A percentile compares a stretch with the other conserved stretches of the same genome.
phyloP scores from a whole-genome alignment of 1,140 invertebrate species.

The Bombus confusus region DNA sequence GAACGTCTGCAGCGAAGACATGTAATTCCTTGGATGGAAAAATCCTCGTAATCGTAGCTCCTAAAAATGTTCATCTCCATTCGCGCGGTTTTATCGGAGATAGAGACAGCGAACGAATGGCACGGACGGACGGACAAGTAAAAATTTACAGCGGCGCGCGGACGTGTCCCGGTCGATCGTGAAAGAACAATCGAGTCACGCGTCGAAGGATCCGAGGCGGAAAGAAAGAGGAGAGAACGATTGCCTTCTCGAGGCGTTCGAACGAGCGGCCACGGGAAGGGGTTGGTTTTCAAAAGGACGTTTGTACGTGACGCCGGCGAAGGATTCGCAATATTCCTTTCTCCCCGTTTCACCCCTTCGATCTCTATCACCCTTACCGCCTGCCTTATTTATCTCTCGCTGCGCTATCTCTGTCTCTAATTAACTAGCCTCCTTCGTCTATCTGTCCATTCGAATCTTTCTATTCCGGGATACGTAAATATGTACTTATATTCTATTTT shows the following conservation, averaged over 20 bases:
- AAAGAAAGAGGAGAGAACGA: slow-evolving; percentile 53
- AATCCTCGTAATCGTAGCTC: background rate
- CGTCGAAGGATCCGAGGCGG: slow-evolving; percentile 34
- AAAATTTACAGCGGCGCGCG: slow-evolving; percentile 38
- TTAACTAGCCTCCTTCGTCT: slow-evolving; percentile 28
- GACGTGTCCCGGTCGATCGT: slow-evolving; percentile 37
- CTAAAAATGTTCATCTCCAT: background rate
- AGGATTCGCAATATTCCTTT: slow-evolving; percentile 43
- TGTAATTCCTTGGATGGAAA: background rate
- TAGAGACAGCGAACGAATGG: background rate
- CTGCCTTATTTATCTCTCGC: slow-evolving; percentile 30
- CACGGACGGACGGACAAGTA: slow-evolving; percentile 32
- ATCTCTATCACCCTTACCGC: slow-evolving; percentile 13
- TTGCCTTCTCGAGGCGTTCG: slow-evolving; percentile 47
- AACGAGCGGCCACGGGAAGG: slow-evolving; percentile 22
- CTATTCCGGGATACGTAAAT: too few relatives aligned
- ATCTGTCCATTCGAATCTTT: background rate
- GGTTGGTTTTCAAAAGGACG: slow-evolving; percentile 54
- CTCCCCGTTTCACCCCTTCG: slow-evolving; percentile 3
- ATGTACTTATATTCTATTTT: too few relatives aligned
- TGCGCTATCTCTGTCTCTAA: slow-evolving; percentile 1
- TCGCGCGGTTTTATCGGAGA: background rate
- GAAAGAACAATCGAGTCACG: slow-evolving; percentile 63
- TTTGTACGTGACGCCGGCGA: slow-evolving; percentile 60
- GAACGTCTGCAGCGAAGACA: background rate